These are phyloP conservation scores for Paradoxurus hermaphroditus DNA, from an alignment of 2,113 vertebrate genomes.

Conservation along the genomic window DNA sequence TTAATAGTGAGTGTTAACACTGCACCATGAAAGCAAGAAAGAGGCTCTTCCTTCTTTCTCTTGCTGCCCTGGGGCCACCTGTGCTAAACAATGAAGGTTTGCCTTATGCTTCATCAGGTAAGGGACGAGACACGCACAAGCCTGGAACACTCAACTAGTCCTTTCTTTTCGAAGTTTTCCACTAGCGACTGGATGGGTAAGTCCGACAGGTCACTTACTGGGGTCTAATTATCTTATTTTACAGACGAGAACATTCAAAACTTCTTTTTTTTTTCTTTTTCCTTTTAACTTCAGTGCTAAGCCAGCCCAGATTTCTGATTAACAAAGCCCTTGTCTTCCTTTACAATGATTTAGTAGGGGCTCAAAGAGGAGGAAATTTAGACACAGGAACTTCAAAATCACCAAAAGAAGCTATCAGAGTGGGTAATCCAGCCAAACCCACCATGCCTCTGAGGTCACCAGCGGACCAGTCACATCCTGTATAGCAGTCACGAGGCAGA, in stretches of 20 bases:
- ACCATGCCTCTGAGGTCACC: not conserved
- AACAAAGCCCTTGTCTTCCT: not conserved
- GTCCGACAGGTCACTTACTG: not conserved
- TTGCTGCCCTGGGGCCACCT: not conserved
- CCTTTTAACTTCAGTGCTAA: not conserved
- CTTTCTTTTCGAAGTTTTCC: not conserved
- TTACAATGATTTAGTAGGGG: not conserved
- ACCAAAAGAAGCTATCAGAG: not conserved
- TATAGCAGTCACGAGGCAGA: fast-evolving
- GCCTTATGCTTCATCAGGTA: not conserved
- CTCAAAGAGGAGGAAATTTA: not conserved
- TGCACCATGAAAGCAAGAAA: not conserved
- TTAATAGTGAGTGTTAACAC: not conserved
- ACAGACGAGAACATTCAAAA: not conserved
- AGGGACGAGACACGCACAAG: not conserved
- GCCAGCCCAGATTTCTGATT: not conserved
- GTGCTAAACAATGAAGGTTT: not conserved
- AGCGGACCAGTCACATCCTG: not conserved
- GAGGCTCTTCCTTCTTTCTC: not conserved
- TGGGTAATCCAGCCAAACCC: not conserved
- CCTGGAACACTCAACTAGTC: not conserved
- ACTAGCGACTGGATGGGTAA: not conserved
- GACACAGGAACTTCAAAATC: not conserved
- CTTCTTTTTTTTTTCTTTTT: not conserved
- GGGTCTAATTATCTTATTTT: not conserved